Evolutionary conservation across 2,888 invertebrate species (phyloP).

Genomic region (Charanyca ferruginea): DNA sequence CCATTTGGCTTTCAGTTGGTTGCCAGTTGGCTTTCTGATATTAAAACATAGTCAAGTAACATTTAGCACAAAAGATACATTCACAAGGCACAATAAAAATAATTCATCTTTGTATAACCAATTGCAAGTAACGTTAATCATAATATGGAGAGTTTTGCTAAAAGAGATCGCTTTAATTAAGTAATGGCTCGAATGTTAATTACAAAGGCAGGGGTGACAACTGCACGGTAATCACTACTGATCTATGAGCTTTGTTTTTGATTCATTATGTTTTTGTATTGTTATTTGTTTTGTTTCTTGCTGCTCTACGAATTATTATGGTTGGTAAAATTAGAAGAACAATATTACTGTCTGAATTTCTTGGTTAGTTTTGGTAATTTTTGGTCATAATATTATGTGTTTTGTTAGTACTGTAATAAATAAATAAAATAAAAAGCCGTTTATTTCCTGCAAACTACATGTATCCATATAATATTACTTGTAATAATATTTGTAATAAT

Average conservation of each 20-base stretch:
- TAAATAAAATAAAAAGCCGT: too few species aligned
- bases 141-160: conserved; percentile 67
- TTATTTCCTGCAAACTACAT: too few species aligned
- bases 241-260: conserved; percentile 64
- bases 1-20: not conserved
- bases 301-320: not conserved
- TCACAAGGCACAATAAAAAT: conserved; percentile 37
- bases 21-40: too few species aligned
- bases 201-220: conserved; percentile 90
- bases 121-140: conserved; percentile 66
- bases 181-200: conserved; percentile 95
- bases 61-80: not conserved
- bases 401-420: too few species aligned
- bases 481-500: too few species aligned
- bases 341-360: too few species aligned
- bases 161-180: conserved; percentile 94
- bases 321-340: too few species aligned
- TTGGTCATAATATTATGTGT: too few species aligned
- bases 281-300: conserved; percentile 40
- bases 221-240: conserved; percentile 68
- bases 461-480: too few species aligned
- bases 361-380: too few species aligned
- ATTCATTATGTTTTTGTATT: conserved; percentile 65
- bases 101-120: conserved; percentile 31
- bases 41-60: not conserved